These are phyloP conservation scores for Palloptera scutellata DNA, from an alignment of 2,888 invertebrate species.

Conservation along the genomic window DNA sequence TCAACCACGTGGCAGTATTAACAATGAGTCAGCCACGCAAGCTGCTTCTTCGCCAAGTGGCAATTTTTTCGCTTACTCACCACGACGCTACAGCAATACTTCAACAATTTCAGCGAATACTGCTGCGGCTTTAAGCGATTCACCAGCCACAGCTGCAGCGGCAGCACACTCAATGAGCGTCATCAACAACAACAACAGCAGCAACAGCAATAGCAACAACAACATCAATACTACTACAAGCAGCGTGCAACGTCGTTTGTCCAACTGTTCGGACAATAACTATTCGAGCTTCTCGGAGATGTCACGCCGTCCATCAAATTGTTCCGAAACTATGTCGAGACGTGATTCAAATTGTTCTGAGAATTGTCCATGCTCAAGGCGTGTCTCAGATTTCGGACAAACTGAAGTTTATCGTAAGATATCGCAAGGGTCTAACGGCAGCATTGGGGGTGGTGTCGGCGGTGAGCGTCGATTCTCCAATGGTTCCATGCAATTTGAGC, in stretches of 20 bases:
- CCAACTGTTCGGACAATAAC: conserved; percentile 62
- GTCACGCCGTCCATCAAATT: conserved; percentile 61
- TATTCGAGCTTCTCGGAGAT: conserved; percentile 55
- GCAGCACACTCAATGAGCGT: conserved; percentile 27
- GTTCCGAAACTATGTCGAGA: conserved; percentile 57
- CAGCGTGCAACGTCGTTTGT: conserved; percentile 55
- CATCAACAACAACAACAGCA: conserved; percentile 14
- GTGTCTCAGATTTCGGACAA: conserved; percentile 60
- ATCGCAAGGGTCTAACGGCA: conserved; percentile 63
- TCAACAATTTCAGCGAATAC: conserved; percentile 64
- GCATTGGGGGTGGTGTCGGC: conserved; percentile 53
- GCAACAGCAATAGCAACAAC: conserved; percentile 19
- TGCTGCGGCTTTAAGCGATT: conserved; percentile 42
- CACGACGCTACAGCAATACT: conserved; percentile 74
- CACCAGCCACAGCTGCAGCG: conserved; percentile 16
- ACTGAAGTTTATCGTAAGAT: conserved; percentile 56
- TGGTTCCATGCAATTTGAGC: conserved; percentile 60
- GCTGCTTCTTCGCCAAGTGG: conserved; percentile 35
- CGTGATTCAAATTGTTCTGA: conserved; percentile 63
- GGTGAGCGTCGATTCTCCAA: conserved; percentile 67
- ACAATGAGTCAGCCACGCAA: conserved; percentile 36
- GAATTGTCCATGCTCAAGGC: conserved; percentile 61
- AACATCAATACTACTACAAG: conserved; percentile 38
- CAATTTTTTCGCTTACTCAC: conserved; percentile 54
- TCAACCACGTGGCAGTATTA: conserved; percentile 53